Evolutionary conservation across 2,797 vertebrate species (phyloP).

Genomic region (Rhinella marina): DNA sequence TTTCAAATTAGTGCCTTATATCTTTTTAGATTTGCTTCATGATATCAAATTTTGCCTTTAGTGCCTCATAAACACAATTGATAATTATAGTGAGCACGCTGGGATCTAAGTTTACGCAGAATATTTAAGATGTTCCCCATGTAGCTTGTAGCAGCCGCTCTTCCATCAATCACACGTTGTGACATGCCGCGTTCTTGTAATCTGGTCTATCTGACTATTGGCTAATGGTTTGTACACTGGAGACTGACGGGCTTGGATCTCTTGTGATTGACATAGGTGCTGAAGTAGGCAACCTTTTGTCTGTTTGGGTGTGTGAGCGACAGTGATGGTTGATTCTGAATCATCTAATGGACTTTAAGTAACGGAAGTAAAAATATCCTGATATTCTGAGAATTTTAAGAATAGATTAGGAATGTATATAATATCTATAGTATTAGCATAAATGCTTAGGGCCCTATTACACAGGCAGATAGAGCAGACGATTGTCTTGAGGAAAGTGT

Average conservation of each 20-base stretch:
- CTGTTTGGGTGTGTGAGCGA: conserved; percentile 24
- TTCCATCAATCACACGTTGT: conserved; percentile 39
- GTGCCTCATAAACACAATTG: conserved; percentile 1
- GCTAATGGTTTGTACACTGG: conserved; percentile 38
- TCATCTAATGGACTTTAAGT: neutral
- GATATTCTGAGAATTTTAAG: neutral
- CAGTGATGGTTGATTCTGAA: conserved; percentile 5
- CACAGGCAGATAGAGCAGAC: too few relatives aligned
- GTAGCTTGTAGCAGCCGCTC: neutral
- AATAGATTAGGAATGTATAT: neutral
- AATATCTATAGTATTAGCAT: neutral
- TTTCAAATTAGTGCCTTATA: neutral
- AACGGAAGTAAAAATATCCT: neutral
- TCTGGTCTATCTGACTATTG: conserved; percentile 34
- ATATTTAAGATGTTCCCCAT: conserved; percentile 26
- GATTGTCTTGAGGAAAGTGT: too few relatives aligned
- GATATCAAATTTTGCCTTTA: neutral
- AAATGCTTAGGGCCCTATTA: neutral
- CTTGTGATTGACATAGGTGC: conserved; percentile 38
- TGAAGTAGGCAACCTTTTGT: conserved; percentile 40
- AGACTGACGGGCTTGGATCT: conserved; percentile 45
- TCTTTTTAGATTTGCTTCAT: neutral
- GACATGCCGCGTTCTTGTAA: conserved; percentile 21
- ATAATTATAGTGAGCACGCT: neutral
- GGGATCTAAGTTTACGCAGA: neutral